These are phyloP conservation scores for Eupsilia transversa DNA, from an alignment of 2,888 invertebrate genomes.

Conservation along the genomic window DNA sequence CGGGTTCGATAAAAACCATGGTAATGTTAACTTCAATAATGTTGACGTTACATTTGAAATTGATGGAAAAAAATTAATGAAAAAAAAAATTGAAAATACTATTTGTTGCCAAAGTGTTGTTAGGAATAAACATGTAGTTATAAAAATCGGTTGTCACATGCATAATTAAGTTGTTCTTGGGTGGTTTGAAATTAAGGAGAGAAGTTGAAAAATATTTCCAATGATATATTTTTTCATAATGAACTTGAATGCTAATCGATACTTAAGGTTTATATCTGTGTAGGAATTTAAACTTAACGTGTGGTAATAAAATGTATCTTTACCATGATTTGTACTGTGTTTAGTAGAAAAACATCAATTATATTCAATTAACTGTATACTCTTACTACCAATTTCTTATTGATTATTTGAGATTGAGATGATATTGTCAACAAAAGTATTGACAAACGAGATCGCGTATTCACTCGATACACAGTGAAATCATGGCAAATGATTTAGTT, in stretches of 20 bases:
- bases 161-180: slow-evolving; percentile 90
- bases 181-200: slow-evolving; percentile 88
- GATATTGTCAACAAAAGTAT: slow-evolving; percentile 33
- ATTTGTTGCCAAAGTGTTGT: slow-evolving; percentile 91
- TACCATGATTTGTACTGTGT: slow-evolving; percentile 79
- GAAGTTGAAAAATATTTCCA: slow-evolving; percentile 90
- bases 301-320: slow-evolving; percentile 85
- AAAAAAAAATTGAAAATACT: slow-evolving; percentile 81
- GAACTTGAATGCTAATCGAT: slow-evolving; percentile 89
- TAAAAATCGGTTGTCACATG: slow-evolving; percentile 90
- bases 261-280: slow-evolving; percentile 90
- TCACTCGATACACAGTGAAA: slow-evolving; percentile 70
- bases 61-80: slow-evolving; percentile 75
- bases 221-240: slow-evolving; percentile 91
- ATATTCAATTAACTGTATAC: slow-evolving; percentile 58
- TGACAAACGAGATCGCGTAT: slow-evolving; percentile 24
- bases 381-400: slow-evolving; percentile 32
- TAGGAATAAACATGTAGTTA: slow-evolving; percentile 89
- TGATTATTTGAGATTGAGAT: slow-evolving; percentile 40
- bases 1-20: slow-evolving; percentile 73
- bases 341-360: slow-evolving; percentile 55
- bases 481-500: slow-evolving; percentile 86
- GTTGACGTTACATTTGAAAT: slow-evolving; percentile 85
- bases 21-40: slow-evolving; percentile 83
- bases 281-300: slow-evolving; percentile 89